Base-by-base conservation (phyloP, 1,140 invertebrate species). In the Bicyclus anynana region DNA sequence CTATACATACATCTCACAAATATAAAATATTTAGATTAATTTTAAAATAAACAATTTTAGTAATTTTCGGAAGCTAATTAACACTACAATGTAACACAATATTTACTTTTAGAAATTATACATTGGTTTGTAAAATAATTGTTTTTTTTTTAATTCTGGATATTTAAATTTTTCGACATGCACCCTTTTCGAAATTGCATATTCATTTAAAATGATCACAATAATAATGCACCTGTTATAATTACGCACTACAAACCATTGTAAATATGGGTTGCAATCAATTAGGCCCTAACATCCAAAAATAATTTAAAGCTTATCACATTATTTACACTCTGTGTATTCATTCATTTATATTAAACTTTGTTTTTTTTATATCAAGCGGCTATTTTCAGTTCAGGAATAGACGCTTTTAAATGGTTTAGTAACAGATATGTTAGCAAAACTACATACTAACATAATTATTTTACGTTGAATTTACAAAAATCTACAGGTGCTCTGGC, bases 251-350 rank as follows among this genome's bases (percentile, higher is more conserved):
- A 79, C 62, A 64, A 77, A 70, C 65, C 59, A 66, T 69, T 74
- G 65, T 73, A 77, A 67, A 77, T 59, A 70, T 67, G 58, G 63
- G 65, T 49, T 42, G 56, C 46, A 56, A 60, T 62, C 44, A 53
- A 54, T 55, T 59, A 72, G 65, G 66, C 61, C 67, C 62, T 52
- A 72, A 77, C 61, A 63, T 77, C 68, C 65, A 86, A 80, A 76
- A 86, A 86, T 86, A 87, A 86, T 86, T 87, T 87, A 86, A 87
- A 87, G 84, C 81, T 84, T 80, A 85, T 80, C 71, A 82, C 72
- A 77, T 69, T 63, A 62, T 62, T 80, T 74, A 73, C 69, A 73
- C 71, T 69, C 46, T 48, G 65, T 73, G 68, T 73, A 78, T 72
- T 64, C 72, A 57, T 68, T 52, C 48, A 16, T 50, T 35, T 35